phyloP scores from a whole-genome alignment of 53 echinoderm and acorn worm genomes.

The Holothuria leucospilota region DNA sequence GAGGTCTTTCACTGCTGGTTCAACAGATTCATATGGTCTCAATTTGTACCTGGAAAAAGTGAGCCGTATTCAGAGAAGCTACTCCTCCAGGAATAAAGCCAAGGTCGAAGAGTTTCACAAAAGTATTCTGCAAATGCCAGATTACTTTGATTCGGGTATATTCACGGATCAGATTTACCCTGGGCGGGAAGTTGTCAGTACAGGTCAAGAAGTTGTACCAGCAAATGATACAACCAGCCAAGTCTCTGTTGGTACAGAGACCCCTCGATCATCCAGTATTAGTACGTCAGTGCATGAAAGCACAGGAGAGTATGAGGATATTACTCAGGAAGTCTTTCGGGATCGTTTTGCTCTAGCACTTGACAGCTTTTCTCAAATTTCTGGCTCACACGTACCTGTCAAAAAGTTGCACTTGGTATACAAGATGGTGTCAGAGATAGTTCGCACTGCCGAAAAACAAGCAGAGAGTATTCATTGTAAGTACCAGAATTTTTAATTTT shows the following conservation, averaged over 20 bases:
- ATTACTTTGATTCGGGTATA: constrained; percentile 17
- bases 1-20: no score
- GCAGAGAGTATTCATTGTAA: constrained; percentile 27
- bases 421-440: not conserved
- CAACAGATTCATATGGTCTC: no score
- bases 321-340: not conserved
- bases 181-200: not conserved
- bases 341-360: constrained; percentile 1
- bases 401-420: constrained; percentile 1
- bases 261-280: no score
- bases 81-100: no score
- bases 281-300: no score
- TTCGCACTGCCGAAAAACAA: constrained; percentile 13
- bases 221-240: no score
- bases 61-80: no score
- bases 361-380: not conserved
- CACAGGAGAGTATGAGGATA: no score
- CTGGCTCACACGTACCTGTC: not conserved
- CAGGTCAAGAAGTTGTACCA: not conserved
- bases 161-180: constrained; percentile 2
- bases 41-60: no score
- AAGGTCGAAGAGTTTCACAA: not conserved
- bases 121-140: not conserved
- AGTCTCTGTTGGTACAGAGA: no score
- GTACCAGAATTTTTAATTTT: not conserved